Base-by-base conservation (phyloP, 2,888 invertebrate species). In the Empis livida region DNA sequence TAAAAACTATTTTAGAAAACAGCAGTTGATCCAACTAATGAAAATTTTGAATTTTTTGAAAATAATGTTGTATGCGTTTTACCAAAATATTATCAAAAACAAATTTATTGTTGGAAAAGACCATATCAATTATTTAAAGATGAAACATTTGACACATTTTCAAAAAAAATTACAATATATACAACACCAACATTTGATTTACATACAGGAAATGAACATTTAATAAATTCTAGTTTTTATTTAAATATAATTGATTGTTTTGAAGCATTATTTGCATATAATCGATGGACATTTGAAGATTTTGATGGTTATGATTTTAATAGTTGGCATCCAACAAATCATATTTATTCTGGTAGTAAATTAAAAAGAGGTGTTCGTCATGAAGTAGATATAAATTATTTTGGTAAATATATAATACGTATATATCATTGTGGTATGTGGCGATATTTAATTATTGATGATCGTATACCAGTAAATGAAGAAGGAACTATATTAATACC, bases 391-490 rank as follows among this genome's bases (percentile, higher is more conserved):
- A 11, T 45, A 11, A 50, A 50, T 39, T 10, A 31, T 8, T 45
- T 39, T 17, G 50, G 50, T 45, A 72, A 71, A 57, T 75, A 75
- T 52, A 51, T 70, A 2, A 63, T 73, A 3, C 62, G 74, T 2
- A 54, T 75, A 6, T 71, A 65, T 53, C 71, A 68, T 62, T 52
- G 73, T 63, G 74, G 73, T 10, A 56, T 58, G 14, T 75, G 75
- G 74, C 61, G 73, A 41, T 65, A 65, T 49, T 57, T 75, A 9
- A 55, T 62, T 10, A 63, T 74, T 2, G 74, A 74, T 53, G 74
- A 75, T 54, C 56, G 52, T 41, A 54, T 74, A 13, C 74, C 74
- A 2, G 48, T 73, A 3, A 66, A 72, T 53, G 42, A 50, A 9
- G 48, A 53, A 1, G 61, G 62, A 10, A 56, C 59, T 20, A 55